Base-by-base conservation (phyloP, 2,113 vertebrate genomes). In the Macaca fascicularis region DNA sequence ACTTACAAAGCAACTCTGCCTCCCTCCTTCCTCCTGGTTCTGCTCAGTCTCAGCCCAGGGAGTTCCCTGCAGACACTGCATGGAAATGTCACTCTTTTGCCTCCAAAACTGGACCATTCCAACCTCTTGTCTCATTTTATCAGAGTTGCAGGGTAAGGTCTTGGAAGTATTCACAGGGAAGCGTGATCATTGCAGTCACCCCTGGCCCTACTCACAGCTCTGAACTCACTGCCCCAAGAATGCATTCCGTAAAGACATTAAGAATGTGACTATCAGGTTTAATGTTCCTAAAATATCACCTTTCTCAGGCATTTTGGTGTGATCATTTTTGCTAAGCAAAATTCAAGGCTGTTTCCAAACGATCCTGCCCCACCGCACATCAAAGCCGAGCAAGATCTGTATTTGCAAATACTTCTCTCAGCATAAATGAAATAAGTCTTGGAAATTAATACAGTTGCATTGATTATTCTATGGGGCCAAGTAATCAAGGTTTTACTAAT, bases 161-260 rank as follows among this genome's bases (percentile, higher is more conserved):
- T 43, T 50, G 35, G 19, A 35, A 67, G 50, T 38, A 9, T 30
- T 19, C 52, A 4, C 1, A 2, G 38, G 55, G 25, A 27, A 38
- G 70, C 40, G 16, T 27, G 12, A 35, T 1, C 16, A 0, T 7
- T 30, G 0, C 16, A 0, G 0, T 23, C 22, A 0, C 25, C 50
- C 67, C 35, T 16, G 14, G 5, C 61, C 40, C 27, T 17, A 2
- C 40, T 52, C 17, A 25, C 50, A 64, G 52, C 40, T 6, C 30
- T 5, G 23, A 13, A 32, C 92, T 86, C 74, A 2, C 45, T 4
- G 3, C 78, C 59, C 48, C 3, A 45, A 35, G 70, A 7, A 43
- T 1, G 14, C n/a, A 5, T 8, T 17, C 5, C 1, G 27, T 70
- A 45, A 27, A 64, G 19, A 14, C 57, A 8, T 6, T 10, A 5